These are phyloP conservation scores for Darevskia mixta DNA, from an alignment of 2,797 vertebrate species.

Conservation along the genomic window DNA sequence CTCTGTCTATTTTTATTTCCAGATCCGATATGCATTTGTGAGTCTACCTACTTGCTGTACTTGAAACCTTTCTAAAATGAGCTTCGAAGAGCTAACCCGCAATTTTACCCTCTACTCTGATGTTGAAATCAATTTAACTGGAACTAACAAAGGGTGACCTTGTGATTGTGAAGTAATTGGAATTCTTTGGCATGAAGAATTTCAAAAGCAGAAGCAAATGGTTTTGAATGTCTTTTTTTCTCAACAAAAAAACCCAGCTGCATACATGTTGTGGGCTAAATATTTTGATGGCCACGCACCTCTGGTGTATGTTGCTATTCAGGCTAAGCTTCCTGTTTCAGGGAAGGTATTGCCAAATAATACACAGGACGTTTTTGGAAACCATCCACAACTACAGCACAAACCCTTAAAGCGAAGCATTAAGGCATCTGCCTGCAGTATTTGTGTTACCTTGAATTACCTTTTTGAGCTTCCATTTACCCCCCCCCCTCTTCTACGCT, in stretches of 20 bases:
- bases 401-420: not conserved
- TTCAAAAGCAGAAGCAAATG: conserved; percentile 41
- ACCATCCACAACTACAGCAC: not conserved
- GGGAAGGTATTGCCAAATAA: not conserved
- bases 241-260: not conserved
- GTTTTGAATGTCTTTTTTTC: conserved; percentile 2
- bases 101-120: conserved; percentile 26
- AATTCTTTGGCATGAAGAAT: conserved; percentile 41
- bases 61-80: not conserved
- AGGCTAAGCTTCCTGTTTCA: not conserved
- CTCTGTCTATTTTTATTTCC: not conserved
- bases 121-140: conserved; percentile 25
- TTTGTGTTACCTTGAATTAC: not conserved
- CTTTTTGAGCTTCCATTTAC: not conserved
- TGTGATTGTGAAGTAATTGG: conserved; percentile 20
- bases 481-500: not conserved
- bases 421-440: not conserved
- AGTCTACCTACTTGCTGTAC: not conserved
- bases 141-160: conserved; percentile 44
- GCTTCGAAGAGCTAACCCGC: conserved; percentile 10
- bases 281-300: not conserved
- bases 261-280: conserved; percentile 18
- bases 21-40: not conserved
- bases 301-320: not conserved
- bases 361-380: not conserved